These are phyloP conservation scores for Leucoma salicis DNA, from an alignment of 2,888 invertebrate genomes.

Conservation along the genomic window DNA sequence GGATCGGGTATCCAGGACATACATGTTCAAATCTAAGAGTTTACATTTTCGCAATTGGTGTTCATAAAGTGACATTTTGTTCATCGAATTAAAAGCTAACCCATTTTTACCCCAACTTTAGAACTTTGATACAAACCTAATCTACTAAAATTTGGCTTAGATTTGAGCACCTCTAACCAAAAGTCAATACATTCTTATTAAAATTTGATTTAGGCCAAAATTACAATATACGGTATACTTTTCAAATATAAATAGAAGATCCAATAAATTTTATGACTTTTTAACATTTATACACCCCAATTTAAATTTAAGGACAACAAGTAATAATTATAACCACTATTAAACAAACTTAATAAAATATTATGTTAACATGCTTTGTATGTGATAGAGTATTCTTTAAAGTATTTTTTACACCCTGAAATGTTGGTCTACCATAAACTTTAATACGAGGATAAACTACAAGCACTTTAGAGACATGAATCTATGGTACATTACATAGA, in stretches of 20 bases:
- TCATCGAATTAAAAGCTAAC: too few species aligned
- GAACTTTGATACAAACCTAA: too few species aligned
- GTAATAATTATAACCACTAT: too few species aligned
- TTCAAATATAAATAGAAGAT: conserved; percentile 3
- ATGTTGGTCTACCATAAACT: conserved; percentile 45
- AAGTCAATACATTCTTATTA: conserved; percentile 10
- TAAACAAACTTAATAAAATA: too few species aligned
- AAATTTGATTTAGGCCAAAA: conserved; percentile 39
- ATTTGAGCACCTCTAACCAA: conserved; percentile 43
- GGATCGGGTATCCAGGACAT: too few species aligned
- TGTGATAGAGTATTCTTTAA: conserved; percentile 16
- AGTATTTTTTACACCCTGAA: conserved; percentile 45
- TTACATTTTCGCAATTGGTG: too few species aligned
- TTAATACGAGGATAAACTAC: conserved; percentile 22
- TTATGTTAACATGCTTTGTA: too few species aligned
- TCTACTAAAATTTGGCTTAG: conserved; percentile 53
- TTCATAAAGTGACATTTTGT: too few species aligned
- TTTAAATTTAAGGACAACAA: too few species aligned
- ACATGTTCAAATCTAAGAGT: too few species aligned
- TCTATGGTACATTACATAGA: background rate
- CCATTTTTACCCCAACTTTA: too few species aligned
- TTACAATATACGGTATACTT: conserved; percentile 15
- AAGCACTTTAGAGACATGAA: conserved; percentile 9
- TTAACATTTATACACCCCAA: conserved; percentile 9
- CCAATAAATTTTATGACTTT: conserved; percentile 15